Evolutionary conservation across 92 coral and sea anemone species (phyloP), one percentile per base, ranked within the genome.

Genomic region (Siderastrea siderea): DNA sequence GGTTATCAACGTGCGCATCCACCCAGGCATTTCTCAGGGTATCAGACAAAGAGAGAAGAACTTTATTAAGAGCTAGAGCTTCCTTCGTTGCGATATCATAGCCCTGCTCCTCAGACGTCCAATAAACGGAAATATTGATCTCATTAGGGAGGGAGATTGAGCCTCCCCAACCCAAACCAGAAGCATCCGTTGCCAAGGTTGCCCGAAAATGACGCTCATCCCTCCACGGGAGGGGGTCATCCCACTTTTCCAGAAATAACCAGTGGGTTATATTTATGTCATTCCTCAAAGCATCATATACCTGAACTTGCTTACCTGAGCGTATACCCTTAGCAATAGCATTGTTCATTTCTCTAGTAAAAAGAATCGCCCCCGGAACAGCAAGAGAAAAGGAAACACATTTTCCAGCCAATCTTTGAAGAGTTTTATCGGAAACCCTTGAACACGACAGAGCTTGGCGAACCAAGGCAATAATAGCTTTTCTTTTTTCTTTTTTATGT

Each of bases 181-280:
- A 93, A 12, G 96, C 96, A 74, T 93, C 96, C 7, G 94, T 81
- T 6, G 84, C 92, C 46, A 86, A 58, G 49, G 90, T n/a, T 43
- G 86, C 77, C 59, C 76, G 86, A 26, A 55, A 15, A 71, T 87
- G 91, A 3, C 90, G 69, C 68, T 86, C 89, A 17, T 86, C 91
- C 19, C 59, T 74, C 61, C 61, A 74, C 2, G 79, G 26, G 5
- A 74, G 13, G 45, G 61, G 63, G 38, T 74, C 63, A 19, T 76
- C 43, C 80, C 65, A 38, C 1, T 19, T 17, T 6, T 76, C 65
- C 17, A 76, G 80, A 7, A 76, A 76, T 2, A 55, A 5, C 80
- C 80, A 76, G n/a, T 76, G 67, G 5, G 80, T 1, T 5, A 76
- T 76, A 4, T 76, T 1, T 5, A 76, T 76, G 4, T 76, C 65